phyloP scores from a whole-genome alignment of 2,797 vertebrate species.

The Melanotaenia boesemani region DNA sequence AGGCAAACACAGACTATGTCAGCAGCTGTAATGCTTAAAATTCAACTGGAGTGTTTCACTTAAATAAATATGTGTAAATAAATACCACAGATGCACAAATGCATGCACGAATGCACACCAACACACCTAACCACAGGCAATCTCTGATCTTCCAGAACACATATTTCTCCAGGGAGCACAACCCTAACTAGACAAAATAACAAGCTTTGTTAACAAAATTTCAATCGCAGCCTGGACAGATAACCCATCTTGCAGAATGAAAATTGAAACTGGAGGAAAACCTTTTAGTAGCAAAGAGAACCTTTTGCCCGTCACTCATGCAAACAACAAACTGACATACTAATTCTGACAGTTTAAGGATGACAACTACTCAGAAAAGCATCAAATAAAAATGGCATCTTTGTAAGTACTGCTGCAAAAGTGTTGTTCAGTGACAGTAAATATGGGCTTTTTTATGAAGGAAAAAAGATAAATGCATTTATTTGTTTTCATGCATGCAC shows the following conservation, averaged over 20 bases:
- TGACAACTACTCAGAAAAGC: constrained; percentile 35
- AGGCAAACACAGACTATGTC: background rate
- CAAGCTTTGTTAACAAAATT: constrained; percentile 61
- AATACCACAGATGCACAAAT: constrained; percentile 13
- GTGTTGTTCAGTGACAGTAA: background rate
- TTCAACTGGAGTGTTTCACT: constrained; percentile 12
- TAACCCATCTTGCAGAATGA: constrained; percentile 69
- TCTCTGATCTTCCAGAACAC: constrained; percentile 52
- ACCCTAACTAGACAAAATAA: constrained; percentile 31
- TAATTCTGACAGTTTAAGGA: constrained; percentile 59
- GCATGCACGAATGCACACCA: constrained; percentile 2
- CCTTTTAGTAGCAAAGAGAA: constrained; percentile 70
- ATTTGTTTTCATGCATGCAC: background rate
- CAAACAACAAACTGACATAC: constrained; percentile 68
- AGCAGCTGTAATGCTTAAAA: constrained; percentile 12
- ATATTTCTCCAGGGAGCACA: constrained; percentile 48
- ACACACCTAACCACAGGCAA: constrained; percentile 69
- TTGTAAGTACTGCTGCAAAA: background rate
- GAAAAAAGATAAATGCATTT: background rate
- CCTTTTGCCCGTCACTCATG: constrained; percentile 75
- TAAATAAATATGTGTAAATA: constrained; percentile 34
- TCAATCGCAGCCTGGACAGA: constrained; percentile 63
- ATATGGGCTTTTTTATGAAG: background rate
- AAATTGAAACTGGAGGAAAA: constrained; percentile 55
- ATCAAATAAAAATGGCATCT: constrained; percentile 19